A percentile compares a stretch with the other conserved stretches of the same genome.
Evolutionary conservation across 2,888 invertebrate species (phyloP).

Genomic region (Pocota personata): DNA sequence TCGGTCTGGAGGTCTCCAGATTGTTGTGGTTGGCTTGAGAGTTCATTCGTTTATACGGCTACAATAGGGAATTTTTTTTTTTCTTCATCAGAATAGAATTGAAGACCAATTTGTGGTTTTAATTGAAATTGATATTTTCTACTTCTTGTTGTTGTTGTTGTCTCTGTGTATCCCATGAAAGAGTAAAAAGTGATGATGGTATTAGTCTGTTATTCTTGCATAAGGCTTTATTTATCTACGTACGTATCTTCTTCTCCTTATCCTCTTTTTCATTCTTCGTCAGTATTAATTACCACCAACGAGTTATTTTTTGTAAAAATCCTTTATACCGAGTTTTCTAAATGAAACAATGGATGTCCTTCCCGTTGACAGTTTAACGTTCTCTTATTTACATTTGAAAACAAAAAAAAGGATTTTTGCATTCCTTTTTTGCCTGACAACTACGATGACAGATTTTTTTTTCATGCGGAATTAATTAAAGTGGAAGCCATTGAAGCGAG

Average conservation of each 20-base stretch:
- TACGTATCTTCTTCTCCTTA: background rate
- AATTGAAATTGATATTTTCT: conserved; percentile 47
- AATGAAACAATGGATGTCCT: conserved; percentile 47
- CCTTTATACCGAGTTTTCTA: conserved; percentile 24
- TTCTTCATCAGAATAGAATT: conserved; percentile 28
- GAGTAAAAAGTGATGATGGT: background rate
- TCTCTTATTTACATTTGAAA: background rate
- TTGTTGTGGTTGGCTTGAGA: conserved; percentile 21
- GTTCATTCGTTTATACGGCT: conserved; percentile 32
- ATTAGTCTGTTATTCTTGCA: conserved; percentile 7
- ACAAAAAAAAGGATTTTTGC: background rate
- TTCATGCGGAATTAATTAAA: conserved; percentile 64
- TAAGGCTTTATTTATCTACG: background rate
- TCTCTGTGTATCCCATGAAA: no score
- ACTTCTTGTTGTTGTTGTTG: background rate
- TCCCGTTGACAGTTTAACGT: conserved; percentile 49
- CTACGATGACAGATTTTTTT: conserved; percentile 43
- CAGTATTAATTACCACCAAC: conserved; percentile 57
- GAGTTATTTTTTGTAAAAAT: conserved; percentile 34
- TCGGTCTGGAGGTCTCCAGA: conserved; percentile 20
- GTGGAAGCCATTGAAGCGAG: conserved; percentile 61
- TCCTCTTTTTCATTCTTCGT: background rate
- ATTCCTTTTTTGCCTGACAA: conserved; percentile 45
- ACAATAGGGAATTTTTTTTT: conserved; percentile 26
- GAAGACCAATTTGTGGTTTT: conserved; percentile 52